phyloP scores from a whole-genome alignment of 2,888 invertebrate genomes.

The Eucriotettix oculatus region DNA sequence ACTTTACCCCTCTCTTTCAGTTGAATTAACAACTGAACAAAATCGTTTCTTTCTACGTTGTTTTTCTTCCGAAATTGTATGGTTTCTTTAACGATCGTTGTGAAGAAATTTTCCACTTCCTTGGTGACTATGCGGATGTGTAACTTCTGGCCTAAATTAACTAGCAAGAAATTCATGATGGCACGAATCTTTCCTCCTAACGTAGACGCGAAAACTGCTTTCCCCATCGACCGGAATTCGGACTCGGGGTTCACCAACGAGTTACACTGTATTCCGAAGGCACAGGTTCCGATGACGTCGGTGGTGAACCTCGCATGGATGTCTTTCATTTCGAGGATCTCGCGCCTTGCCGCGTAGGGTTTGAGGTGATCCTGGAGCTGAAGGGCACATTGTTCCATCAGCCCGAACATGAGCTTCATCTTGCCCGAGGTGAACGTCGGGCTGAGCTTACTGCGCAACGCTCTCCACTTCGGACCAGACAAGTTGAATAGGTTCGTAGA shows the following conservation, averaged over 20 bases:
- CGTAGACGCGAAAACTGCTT: background rate
- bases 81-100: too few species aligned
- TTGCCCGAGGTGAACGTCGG: slow-evolving; percentile 12
- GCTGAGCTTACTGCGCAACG: slow-evolving; percentile 9
- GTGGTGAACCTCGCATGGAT: slow-evolving; percentile 35
- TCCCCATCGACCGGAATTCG: slow-evolving; percentile 31
- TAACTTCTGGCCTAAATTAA: too few species aligned
- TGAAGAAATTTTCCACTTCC: too few species aligned
- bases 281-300: slow-evolving; percentile 42
- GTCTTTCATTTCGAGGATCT: slow-evolving; percentile 7
- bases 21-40: too few species aligned
- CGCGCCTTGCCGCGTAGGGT: background rate
- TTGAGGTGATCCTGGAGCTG: slow-evolving; percentile 3
- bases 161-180: too few species aligned
- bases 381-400: slow-evolving; percentile 6
- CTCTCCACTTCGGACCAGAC: slow-evolving; percentile 7
- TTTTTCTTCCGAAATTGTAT: too few species aligned
- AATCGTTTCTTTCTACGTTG: too few species aligned
- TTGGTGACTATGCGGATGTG: too few species aligned
- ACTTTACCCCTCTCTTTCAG: too few species aligned
- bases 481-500: slow-evolving; percentile 8
- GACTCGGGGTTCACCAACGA: slow-evolving; percentile 36
- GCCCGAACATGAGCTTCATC: slow-evolving; percentile 10
- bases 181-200: too few species aligned
- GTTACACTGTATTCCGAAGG: slow-evolving; percentile 43